phyloP scores from a whole-genome alignment of 2,888 invertebrate species.

The Nomada ferruginata region DNA sequence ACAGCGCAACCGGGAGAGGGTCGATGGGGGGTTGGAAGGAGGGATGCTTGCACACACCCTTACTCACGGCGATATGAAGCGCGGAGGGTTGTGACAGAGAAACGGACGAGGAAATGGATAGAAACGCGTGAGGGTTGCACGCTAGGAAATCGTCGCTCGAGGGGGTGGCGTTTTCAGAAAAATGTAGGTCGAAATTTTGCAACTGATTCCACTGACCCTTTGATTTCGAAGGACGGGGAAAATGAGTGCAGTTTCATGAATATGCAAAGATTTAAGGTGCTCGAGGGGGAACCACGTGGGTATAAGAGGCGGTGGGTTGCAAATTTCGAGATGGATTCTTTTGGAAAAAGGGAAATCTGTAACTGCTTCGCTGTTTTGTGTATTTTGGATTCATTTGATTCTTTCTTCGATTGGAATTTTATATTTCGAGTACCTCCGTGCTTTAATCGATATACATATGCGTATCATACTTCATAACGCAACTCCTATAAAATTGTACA shows the following conservation, averaged over 20 bases:
- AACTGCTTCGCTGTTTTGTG: too few relatives aligned
- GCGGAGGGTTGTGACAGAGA: not conserved
- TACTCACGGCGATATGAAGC: constrained; percentile 19
- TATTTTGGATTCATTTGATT: too few relatives aligned
- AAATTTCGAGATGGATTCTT: not conserved
- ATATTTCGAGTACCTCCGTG: too few relatives aligned
- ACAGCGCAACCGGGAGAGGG: not conserved
- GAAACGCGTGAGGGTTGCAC: constrained; percentile 36
- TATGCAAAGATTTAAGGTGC: not conserved
- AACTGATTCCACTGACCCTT: constrained; percentile 17
- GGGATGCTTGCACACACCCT: constrained; percentile 30
- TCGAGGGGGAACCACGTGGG: constrained; percentile 2
- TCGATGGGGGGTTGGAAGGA: constrained; percentile 30
- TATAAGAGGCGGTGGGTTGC: too few relatives aligned
- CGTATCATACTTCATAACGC: too few relatives aligned
- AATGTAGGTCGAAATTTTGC: constrained; percentile 54
- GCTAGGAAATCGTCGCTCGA: constrained; percentile 31
- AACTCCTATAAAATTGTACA: too few relatives aligned
- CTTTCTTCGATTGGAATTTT: too few relatives aligned
- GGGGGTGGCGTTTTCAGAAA: constrained; percentile 19
- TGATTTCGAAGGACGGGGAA: not conserved
- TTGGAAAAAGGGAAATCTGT: not conserved
- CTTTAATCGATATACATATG: too few relatives aligned
- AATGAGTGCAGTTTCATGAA: constrained; percentile 8
- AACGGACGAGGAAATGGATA: constrained; percentile 38